Base-by-base conservation (phyloP, 2,888 invertebrate genomes). In the Acrocera orbiculus region DNA sequence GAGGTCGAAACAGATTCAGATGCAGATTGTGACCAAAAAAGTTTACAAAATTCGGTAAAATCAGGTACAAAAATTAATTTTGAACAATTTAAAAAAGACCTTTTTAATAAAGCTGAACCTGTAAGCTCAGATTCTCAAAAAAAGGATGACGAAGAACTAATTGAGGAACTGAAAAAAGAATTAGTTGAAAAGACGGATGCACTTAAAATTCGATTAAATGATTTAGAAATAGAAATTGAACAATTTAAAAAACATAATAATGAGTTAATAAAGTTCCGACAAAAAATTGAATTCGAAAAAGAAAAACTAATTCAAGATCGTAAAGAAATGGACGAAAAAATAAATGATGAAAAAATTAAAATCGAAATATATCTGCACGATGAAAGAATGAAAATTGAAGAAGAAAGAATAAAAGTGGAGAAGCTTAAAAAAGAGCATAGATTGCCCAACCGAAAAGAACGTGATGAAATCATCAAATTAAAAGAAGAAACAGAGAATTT, bases 371-470 rank as follows among this genome's bases (percentile, higher is more conserved):
- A 69, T 52, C 52, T 77, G 45, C 71, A 73, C 38, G 76, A 78
- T 46, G 78, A 78, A 52, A 72, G 69, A 41, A 71, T 73, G 45
- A 74, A 73, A 50, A 52, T 79, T 7, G 59, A 61, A n/a, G 70
- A 73, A 40, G 76, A 77, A 45, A 73, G 70, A 47, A 61, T 64
- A 39, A 67, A 69, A 32, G 67, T 74, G 47, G 76, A 76, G 31
- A 70, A 65, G 44, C 70, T 77, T 55, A 63, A 76, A 15, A 72
- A 72, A 47, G 73, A 76, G 44, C 67, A 73, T 40, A 74, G 73
- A 52, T 70, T 71, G n/a, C 63, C 72, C 1, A 69, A 61, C 37
- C 74, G 69, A 48, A 73, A 73, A 50, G 79, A 79, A 38, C 70
- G 75, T 42, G 75, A 74, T 48, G 79, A 81, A 56, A 65, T 77